Conservation (phyloP, 1,140 invertebrate genomes). For the Brachionus paranguensis region DNA sequence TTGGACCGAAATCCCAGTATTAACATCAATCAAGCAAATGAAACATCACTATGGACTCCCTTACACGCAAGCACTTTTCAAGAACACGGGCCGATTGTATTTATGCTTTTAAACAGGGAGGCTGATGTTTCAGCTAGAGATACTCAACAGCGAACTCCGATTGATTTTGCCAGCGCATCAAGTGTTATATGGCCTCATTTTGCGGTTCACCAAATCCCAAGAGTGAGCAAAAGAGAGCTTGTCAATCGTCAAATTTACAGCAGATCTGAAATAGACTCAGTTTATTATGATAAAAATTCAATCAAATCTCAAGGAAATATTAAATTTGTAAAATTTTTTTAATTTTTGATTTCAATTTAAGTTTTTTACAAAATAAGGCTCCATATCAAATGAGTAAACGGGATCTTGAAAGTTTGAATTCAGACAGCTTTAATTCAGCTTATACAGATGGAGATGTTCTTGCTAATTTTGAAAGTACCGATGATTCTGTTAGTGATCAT, state of each 20-base stretch:
- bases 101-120: neutral
- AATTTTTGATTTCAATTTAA: neutral
- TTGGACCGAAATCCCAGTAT: constrained; percentile 43
- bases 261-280: neutral
- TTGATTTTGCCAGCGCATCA: constrained; percentile 52
- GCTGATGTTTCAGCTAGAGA: neutral
- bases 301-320: neutral
- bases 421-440: neutral
- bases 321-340: neutral
- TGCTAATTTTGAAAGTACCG: neutral
- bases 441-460: neutral
- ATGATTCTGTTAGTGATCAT: neutral
- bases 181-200: constrained; percentile 53
- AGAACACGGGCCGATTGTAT: constrained; percentile 43
- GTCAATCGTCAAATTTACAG: constrained; percentile 45
- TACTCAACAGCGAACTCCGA: constrained; percentile 45
- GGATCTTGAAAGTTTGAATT: neutral
- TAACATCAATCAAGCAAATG: constrained; percentile 49
- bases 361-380: neutral
- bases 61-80: constrained; percentile 53
- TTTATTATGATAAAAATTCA: neutral
- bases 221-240: constrained; percentile 45
- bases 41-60: constrained; percentile 49
- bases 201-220: constrained; percentile 45
- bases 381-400: neutral